Conservation (phyloP, 2,113 vertebrate species). For the Macquaria australasica region DNA sequence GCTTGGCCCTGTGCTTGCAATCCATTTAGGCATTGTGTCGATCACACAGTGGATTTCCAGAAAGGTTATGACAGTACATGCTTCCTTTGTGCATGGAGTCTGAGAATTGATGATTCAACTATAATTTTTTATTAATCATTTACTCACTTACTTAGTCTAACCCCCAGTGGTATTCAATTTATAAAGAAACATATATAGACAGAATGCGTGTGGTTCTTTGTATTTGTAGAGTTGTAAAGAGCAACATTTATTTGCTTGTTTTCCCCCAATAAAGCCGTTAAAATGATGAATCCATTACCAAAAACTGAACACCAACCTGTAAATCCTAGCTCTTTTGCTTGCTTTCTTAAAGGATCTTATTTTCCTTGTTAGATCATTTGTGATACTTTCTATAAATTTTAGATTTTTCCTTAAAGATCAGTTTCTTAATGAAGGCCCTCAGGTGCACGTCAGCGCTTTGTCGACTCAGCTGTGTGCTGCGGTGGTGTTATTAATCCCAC, state of each 20-base stretch:
- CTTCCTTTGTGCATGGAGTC: not conserved
- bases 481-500: constrained; percentile 55
- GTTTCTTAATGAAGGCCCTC: not conserved
- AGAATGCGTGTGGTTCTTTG: not conserved
- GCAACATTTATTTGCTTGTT: not conserved
- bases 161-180: not conserved
- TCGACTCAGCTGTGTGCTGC: constrained; percentile 57
- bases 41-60: not conserved
- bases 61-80: not conserved
- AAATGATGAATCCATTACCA: not conserved
- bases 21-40: not conserved
- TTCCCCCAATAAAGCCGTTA: not conserved
- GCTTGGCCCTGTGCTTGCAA: not conserved
- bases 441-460: constrained; percentile 46
- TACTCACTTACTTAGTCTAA: not conserved
- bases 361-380: not conserved
- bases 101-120: not conserved
- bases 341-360: not conserved
- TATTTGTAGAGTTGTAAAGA: not conserved
- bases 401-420: not conserved
- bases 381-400: not conserved
- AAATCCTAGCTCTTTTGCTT: not conserved
- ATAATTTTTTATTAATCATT: not conserved
- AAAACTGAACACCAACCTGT: not conserved
- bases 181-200: not conserved